phyloP scores from a whole-genome alignment of 1,140 invertebrate species.

The Agrilus planipennis region DNA sequence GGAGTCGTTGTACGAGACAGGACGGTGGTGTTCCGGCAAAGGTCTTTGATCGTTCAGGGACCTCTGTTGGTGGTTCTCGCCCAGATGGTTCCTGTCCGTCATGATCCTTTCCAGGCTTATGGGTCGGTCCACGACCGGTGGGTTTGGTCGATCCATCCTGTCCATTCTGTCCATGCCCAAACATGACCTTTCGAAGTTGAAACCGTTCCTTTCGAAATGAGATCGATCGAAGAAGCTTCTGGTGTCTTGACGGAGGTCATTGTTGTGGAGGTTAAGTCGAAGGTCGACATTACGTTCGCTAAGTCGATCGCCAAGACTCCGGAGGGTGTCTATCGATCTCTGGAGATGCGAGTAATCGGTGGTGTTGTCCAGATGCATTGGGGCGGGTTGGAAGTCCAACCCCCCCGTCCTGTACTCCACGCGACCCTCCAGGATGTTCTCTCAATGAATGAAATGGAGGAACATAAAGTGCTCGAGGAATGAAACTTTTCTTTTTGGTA shows the following conservation, averaged over 20 bases:
- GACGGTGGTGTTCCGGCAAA: too few relatives aligned
- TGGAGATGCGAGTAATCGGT: conserved; percentile 52
- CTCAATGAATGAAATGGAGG: background rate
- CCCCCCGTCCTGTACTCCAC: conserved; percentile 30
- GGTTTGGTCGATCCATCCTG: background rate
- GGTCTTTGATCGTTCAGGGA: conserved; percentile 3
- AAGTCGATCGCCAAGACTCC: conserved; percentile 35
- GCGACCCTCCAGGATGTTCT: conserved; percentile 25
- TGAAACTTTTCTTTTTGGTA: too few relatives aligned
- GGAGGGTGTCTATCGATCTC: conserved; percentile 52
- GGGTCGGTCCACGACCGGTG: background rate
- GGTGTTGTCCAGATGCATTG: conserved; percentile 29
- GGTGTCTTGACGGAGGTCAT: conserved; percentile 16
- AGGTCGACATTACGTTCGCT: conserved; percentile 30
- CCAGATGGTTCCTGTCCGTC: conserved; percentile 1
- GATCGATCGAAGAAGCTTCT: background rate
- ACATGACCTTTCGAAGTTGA: conserved; percentile 15
- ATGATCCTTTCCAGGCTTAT: background rate
- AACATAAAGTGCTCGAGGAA: conserved; percentile 10
- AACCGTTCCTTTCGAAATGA: conserved; percentile 8
- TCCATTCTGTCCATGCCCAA: conserved; percentile 28
- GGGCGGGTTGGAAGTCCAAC: conserved; percentile 30
- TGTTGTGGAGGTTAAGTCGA: conserved; percentile 27
- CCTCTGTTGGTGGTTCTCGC: conserved; percentile 1
- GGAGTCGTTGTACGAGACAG: too few relatives aligned